These are phyloP conservation scores for Atta colombica DNA, from an alignment of 1,140 invertebrate genomes.

Conservation along the genomic window DNA sequence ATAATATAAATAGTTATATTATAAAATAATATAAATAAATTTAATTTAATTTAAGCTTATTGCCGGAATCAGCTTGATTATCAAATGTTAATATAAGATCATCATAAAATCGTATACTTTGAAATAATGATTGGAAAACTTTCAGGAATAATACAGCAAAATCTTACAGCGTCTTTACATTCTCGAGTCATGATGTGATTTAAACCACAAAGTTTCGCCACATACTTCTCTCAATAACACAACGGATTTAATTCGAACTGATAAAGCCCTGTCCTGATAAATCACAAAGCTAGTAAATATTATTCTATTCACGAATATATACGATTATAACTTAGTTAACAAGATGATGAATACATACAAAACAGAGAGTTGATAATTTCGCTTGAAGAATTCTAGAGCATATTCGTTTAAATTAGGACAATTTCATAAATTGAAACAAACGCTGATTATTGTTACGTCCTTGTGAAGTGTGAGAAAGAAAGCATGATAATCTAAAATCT, in stretches of 20 bases:
- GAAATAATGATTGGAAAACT: neutral
- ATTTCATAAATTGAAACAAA: slow-evolving; percentile 55
- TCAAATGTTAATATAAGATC: neutral
- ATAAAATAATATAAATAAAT: too few relatives aligned
- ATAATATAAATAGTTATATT: too few relatives aligned
- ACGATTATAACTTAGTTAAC: slow-evolving; percentile 14
- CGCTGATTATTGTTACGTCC: slow-evolving; percentile 26
- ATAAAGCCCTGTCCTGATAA: neutral
- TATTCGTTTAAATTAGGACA: slow-evolving; percentile 5
- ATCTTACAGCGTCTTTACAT: neutral
- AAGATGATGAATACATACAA: neutral
- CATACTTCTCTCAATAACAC: neutral
- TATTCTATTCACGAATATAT: slow-evolving; percentile 4
- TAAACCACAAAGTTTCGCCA: neutral
- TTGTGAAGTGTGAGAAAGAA: neutral
- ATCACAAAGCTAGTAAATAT: slow-evolving; percentile 36
- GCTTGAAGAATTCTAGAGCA: neutral
- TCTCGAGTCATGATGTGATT: neutral
- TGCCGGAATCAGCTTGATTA: too few relatives aligned
- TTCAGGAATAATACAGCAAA: neutral
- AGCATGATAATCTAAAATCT: slow-evolving; percentile 17
- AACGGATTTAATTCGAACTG: slow-evolving; percentile 30
- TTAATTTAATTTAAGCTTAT: too few relatives aligned
- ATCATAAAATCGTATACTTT: neutral
- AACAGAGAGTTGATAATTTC: neutral